phyloP scores from a whole-genome alignment of 2,888 invertebrate genomes.

The Platycnemis pennipes region DNA sequence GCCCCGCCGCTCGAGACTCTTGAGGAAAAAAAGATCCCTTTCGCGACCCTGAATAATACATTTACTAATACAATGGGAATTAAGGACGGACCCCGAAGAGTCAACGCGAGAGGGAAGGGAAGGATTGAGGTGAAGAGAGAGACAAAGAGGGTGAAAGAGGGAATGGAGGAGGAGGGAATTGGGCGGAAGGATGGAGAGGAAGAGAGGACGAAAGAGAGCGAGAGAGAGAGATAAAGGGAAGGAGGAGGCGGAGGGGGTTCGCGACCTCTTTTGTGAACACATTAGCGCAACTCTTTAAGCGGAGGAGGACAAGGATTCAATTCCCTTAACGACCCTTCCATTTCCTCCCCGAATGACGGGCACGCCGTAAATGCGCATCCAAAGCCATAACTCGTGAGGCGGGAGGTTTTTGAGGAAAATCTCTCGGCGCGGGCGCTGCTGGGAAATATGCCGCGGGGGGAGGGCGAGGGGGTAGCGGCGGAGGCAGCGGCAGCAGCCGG shows the following conservation, averaged over 20 bases:
- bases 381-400: slow-evolving; percentile 24
- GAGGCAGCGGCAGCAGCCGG: neutral
- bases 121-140: neutral
- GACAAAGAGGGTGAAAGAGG: neutral
- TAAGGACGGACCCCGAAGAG: neutral
- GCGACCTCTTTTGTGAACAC: slow-evolving; percentile 32
- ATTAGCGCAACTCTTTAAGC: slow-evolving; percentile 36
- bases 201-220: too few relatives aligned
- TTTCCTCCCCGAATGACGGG: neutral
- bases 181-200: neutral
- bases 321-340: slow-evolving; percentile 34
- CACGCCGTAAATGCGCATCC: slow-evolving; percentile 35
- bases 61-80: slow-evolving; percentile 26
- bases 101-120: neutral
- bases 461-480: neutral
- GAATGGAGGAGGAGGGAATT: neutral
- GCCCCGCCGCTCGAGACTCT: neutral
- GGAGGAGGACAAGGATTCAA: slow-evolving; percentile 24
- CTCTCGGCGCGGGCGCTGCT: too few relatives aligned
- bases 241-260: neutral
- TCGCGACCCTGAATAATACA: slow-evolving; percentile 18
- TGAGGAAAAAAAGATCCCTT: neutral
- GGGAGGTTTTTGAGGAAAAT: neutral
- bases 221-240: neutral
- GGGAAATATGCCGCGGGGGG: neutral